Evolutionary conservation across 2,797 vertebrate genomes (phyloP), one percentile per base, ranked within the genome.

Genomic region (Lithobates sylvaticus): DNA sequence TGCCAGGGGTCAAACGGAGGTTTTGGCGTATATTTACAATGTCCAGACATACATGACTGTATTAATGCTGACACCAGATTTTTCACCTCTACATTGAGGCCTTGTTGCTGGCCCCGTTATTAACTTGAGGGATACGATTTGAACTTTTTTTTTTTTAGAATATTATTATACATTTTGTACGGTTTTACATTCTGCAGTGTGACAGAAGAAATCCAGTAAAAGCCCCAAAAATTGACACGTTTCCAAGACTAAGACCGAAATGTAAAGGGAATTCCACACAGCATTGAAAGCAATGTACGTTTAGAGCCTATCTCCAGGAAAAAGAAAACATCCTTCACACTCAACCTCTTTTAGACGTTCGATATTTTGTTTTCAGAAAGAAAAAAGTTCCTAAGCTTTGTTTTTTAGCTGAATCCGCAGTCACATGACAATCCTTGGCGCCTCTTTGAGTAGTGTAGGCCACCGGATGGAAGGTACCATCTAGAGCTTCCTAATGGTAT

Each of bases 1-100:
- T 77, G 80, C 74, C 68, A 77, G 68, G 44, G 75, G 54, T 83
- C 85, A 77, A 15, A 18, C 13, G 3, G n/a, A 68, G 84, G 73
- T 86, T 73, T 65, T 1, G 5, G 36, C 50, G n/a, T n/a, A 50
- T 77, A 82, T 70, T 42, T 36, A 42, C 27, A 71, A 34, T 67
- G 18, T 76, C 65, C 72, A 81, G 47, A 64, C 34, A 68, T 72
- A 27, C 42, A n/a, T 61, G 23, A 29, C 34, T 26, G 10, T 67
- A 81, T 81, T 75, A 86, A 71, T 70, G 47, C 18, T 81, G 78
- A 80, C 78, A 81, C 39, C 42, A 34, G 78, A 65, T 69, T 70
- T 79, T 80, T 80, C 27, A 54, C 78, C 42, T 80, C 42, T 44
- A 44, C n/a, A 18, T 26, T 61, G 12, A 10, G 58, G 23, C 23